These are phyloP conservation scores for Anneissia japonica DNA, from an alignment of 35 echinoderm and acorn worm genomes.

Conservation along the genomic window DNA sequence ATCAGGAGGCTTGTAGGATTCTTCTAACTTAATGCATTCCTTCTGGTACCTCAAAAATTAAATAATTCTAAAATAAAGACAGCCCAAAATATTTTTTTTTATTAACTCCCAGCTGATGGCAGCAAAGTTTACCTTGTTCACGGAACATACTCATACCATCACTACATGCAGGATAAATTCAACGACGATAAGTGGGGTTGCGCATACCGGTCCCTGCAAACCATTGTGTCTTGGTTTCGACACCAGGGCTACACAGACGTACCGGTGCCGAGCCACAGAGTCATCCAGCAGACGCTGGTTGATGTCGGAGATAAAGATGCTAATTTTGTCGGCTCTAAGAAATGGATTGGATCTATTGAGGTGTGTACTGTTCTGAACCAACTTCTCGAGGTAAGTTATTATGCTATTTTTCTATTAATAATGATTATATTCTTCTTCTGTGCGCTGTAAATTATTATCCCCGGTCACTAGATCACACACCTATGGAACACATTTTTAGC, in stretches of 20 bases:
- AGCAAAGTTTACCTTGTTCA: slow-evolving; percentile 57
- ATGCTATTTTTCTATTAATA: too few relatives aligned
- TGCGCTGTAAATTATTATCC: too few relatives aligned
- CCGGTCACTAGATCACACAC: too few relatives aligned
- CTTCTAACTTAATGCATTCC: too few relatives aligned
- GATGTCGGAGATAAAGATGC: slow-evolving; percentile 87
- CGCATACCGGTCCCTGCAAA: slow-evolving; percentile 89
- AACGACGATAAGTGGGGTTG: slow-evolving; percentile 95
- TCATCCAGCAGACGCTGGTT: slow-evolving; percentile 89
- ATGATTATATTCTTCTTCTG: too few relatives aligned
- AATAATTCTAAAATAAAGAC: too few relatives aligned
- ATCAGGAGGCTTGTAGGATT: too few relatives aligned
- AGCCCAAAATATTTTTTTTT: too few relatives aligned
- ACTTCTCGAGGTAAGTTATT: slow-evolving; percentile 62
- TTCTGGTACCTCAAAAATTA: too few relatives aligned
- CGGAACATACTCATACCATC: slow-evolving; percentile 87
- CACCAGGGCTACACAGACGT: slow-evolving; percentile 63
- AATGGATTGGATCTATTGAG: slow-evolving; percentile 98
- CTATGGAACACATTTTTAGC: too few relatives aligned
- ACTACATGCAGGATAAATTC: slow-evolving; percentile 94
- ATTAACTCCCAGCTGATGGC: slow-evolving; percentile 2
- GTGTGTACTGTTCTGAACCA: slow-evolving; percentile 89
- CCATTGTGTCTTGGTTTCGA: slow-evolving; percentile 85
- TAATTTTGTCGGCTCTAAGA: slow-evolving; percentile 83
- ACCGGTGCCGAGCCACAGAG: slow-evolving; percentile 58